Percentiles rank a stretch among this genome's conserved stretches.
Evolutionary conservation across 2,113 vertebrate genomes (phyloP).

Genomic region (Montifringilla adamsi): DNA sequence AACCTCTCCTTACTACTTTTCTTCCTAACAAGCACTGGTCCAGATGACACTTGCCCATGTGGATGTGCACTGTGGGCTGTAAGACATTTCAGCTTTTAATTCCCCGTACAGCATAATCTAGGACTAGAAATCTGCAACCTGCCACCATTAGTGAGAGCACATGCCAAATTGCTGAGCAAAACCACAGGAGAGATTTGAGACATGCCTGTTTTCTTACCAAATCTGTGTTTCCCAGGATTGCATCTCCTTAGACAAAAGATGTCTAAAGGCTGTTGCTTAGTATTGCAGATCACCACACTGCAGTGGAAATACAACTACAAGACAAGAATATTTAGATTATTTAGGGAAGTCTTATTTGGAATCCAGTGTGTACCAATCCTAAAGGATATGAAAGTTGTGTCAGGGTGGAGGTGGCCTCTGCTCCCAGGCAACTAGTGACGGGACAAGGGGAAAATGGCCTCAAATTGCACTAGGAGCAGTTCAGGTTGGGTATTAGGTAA

Average conservation of each 20-base stretch:
- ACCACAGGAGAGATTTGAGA: neutral
- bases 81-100: neutral
- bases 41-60: slow-evolving; percentile 34
- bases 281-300: slow-evolving; percentile 56
- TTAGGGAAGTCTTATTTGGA: neutral
- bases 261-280: neutral
- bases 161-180: neutral
- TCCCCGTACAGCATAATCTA: neutral
- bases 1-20: neutral
- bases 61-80: neutral
- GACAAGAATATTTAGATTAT: neutral
- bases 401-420: neutral
- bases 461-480: neutral
- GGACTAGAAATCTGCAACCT: neutral
- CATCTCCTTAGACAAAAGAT: slow-evolving; percentile 34
- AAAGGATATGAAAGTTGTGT: neutral
- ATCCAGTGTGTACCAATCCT: rapidly evolving
- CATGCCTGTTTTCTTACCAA: neutral
- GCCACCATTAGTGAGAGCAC: rapidly evolving
- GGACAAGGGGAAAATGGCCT: neutral
- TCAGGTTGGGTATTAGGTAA: neutral
- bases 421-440: neutral
- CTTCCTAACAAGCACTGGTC: slow-evolving; percentile 26
- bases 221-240: slow-evolving; percentile 8
- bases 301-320: slow-evolving; percentile 69